Percentiles rank a stretch among this genome's conserved stretches.
phyloP scores from a whole-genome alignment of 64 coral and sea anemone species.

The Cladopsammia gracilis region DNA sequence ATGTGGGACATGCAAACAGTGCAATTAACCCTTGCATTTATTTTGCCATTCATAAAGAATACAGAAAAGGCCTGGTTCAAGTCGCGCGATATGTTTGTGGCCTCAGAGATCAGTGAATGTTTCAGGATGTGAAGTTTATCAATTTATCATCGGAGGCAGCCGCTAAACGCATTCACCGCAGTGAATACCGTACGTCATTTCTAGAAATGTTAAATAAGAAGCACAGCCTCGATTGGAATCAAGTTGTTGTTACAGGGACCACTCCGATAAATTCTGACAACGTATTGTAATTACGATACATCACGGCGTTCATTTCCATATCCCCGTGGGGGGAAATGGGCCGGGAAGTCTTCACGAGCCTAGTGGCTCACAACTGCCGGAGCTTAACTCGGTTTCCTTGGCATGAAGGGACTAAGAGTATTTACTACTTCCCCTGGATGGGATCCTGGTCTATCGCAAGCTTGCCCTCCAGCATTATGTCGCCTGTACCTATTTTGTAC shows the following conservation, averaged over 20 bases:
- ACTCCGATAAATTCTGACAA: neutral
- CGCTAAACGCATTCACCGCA: neutral
- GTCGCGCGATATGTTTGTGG: constrained; percentile 2
- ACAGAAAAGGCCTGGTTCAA: constrained; percentile 33
- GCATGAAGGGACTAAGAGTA: too few species aligned
- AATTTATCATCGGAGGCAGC: neutral
- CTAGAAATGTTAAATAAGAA: neutral
- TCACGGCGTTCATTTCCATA: too few species aligned
- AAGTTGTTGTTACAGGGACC: neutral
- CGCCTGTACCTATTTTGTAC: too few species aligned
- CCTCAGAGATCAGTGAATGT: neutral
- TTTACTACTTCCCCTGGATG: too few species aligned
- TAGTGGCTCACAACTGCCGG: too few species aligned
- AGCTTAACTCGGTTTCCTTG: too few species aligned
- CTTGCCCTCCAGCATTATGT: too few species aligned
- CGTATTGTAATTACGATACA: neutral
- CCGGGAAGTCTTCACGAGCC: too few species aligned
- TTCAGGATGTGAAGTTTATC: neutral
- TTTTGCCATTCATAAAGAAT: constrained; percentile 49
- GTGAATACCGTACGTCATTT: neutral
- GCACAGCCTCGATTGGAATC: neutral
- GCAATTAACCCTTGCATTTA: constrained; percentile 69
- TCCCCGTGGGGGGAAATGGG: too few species aligned
- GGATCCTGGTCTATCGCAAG: too few species aligned
- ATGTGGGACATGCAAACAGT: constrained; percentile 54